Percentiles rank a stretch among this genome's conserved stretches.
Conservation (phyloP, 1,140 invertebrate genomes). For the Brachionus manjavacas region DNA sequence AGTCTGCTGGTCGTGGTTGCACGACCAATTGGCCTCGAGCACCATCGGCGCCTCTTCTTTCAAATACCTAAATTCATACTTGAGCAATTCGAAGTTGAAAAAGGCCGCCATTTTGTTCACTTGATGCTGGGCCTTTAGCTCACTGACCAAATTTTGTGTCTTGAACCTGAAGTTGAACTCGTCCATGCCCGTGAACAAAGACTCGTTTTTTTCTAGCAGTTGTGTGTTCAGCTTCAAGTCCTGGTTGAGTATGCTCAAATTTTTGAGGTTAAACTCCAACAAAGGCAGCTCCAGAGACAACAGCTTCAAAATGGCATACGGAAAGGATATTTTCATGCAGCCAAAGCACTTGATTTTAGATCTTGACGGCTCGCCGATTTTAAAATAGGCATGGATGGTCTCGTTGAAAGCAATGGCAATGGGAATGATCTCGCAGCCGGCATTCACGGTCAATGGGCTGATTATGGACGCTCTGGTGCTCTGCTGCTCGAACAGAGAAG, state of each 20-base stretch:
- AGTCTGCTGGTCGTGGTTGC: not conserved
- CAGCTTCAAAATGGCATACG: conserved; percentile 10
- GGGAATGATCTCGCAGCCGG: not conserved
- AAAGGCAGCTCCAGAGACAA: not conserved
- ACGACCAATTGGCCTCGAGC: not conserved
- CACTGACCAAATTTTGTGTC: not conserved
- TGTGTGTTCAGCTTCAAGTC: conserved; percentile 10
- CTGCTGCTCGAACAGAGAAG: conserved; percentile 28
- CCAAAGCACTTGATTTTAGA: conserved; percentile 37
- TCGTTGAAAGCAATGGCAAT: conserved; percentile 33
- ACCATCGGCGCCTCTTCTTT: conserved; percentile 1
- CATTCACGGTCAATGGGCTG: conserved; percentile 1
- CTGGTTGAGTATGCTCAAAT: not conserved
- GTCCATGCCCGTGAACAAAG: not conserved
- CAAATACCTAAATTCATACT: conserved; percentile 15
- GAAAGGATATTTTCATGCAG: conserved; percentile 30
- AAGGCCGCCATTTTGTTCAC: conserved; percentile 19
- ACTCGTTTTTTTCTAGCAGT: not conserved
- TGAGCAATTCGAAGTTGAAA: conserved; percentile 35
- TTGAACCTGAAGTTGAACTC: conserved; percentile 31
- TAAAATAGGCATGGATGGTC: conserved; percentile 41
- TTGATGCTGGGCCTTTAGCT: not conserved
- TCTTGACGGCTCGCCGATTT: not conserved
- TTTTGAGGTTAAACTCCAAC: not conserved
- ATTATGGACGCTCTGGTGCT: conserved; percentile 25